These are phyloP conservation scores for Aulostomus chinensis DNA, from an alignment of 2,797 vertebrate species.

Conservation along the genomic window DNA sequence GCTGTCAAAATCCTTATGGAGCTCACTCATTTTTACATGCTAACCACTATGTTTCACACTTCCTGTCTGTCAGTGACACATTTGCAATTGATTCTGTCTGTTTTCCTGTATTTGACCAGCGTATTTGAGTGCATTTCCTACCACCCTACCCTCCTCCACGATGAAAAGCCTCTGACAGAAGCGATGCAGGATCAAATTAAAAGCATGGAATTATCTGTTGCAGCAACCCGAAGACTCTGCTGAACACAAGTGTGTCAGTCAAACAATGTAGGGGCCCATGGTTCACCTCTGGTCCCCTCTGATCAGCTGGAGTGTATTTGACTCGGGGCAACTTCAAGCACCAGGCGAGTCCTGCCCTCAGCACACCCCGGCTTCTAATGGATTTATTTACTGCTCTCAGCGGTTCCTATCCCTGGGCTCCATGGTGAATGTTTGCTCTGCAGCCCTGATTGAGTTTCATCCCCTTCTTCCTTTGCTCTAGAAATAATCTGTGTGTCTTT, in stretches of 20 bases:
- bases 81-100: background rate
- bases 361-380: constrained; percentile 23
- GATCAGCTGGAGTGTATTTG: constrained; percentile 14
- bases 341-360: background rate
- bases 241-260: constrained; percentile 46
- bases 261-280: constrained; percentile 14
- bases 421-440: constrained; percentile 10
- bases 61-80: constrained; percentile 27
- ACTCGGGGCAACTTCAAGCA: constrained; percentile 4
- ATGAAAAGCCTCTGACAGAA: constrained; percentile 10
- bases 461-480: no score
- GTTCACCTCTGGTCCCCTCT: constrained; percentile 21
- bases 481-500: background rate
- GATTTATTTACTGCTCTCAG: constrained; percentile 38
- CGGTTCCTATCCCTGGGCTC: constrained; percentile 22
- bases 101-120: constrained; percentile 11
- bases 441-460: constrained; percentile 18
- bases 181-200: constrained; percentile 64
- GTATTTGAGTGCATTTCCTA: constrained; percentile 38
- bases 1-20: constrained; percentile 22
- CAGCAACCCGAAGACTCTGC: constrained; percentile 36
- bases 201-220: constrained; percentile 54
- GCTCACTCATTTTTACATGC: constrained; percentile 17
- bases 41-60: constrained; percentile 23
- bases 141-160: constrained; percentile 2